Base-by-base conservation (phyloP, 2,888 invertebrate species). In the Ophion obscuratus region DNA sequence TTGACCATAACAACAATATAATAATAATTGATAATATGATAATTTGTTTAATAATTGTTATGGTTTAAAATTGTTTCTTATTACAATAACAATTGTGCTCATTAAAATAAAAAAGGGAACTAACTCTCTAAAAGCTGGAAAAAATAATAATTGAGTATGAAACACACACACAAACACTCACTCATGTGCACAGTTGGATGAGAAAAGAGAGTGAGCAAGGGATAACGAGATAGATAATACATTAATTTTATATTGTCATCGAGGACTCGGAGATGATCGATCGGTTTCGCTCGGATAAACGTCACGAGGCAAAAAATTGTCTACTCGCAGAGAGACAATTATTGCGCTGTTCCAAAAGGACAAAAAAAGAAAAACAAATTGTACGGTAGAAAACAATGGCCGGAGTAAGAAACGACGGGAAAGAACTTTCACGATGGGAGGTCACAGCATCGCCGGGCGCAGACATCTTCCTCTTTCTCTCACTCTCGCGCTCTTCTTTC, bases 221-320 rank as follows among this genome's bases (percentile, higher is more conserved):
- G 1, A 40, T 7, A 67, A 7, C 68, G 36, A 62, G 87, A 89
- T 77, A 92, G 91, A 93, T 92, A 91, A 92, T 92, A 91, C 91
- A 93, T 93, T 93, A 92, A 93, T 93, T 93, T 92, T 92, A 91
- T 89, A 91, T 91, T 92, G 92, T 92, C 93, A 90, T 88, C 89
- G 88, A 14, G 81, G 81, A 86, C 81, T 80, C 87, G 67, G 83
- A 83, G 86, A 89, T 90, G 91, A 91, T 88, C 89, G 91, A 91
- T 90, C 89, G 89, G 80, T 87, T 88, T 84, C 77, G 82, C 80
- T 84, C 68, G 53, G 68, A 79, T 64, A 71, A n/a, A 61, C 62
- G 53, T 40, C 40, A 53, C 53, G 53, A 78, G 70, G 36, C 40
- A 62, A 64, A 79, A 71, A 11, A 59, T n/a, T 14, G 20, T 9